Evolutionary conservation across 2,113 vertebrate species (phyloP).

Genomic region (Oreotrochilus melanogaster): DNA sequence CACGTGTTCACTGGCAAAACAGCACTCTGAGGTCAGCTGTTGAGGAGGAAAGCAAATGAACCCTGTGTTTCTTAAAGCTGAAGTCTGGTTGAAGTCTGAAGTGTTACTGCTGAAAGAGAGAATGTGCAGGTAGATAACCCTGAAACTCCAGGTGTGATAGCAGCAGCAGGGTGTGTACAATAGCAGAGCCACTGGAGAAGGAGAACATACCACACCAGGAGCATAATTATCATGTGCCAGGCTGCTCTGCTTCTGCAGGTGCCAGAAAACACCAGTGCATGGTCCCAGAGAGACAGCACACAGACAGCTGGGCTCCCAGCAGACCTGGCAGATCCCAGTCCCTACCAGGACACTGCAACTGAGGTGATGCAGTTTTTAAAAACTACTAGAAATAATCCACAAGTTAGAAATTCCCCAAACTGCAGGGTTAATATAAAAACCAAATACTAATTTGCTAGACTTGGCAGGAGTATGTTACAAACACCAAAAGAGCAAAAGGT

Average conservation of each 20-base stretch:
- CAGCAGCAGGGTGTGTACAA: background rate
- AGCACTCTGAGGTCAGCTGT: background rate
- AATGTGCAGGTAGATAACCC: background rate
- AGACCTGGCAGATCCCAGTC: background rate
- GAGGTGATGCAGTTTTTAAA: background rate
- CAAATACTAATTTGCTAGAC: background rate
- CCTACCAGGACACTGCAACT: fast-evolving
- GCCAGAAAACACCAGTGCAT: background rate
- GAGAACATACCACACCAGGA: background rate
- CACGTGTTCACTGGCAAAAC: fast-evolving
- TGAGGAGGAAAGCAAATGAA: background rate
- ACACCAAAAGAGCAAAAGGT: background rate
- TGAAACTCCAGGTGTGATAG: background rate
- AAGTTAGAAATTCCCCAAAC: background rate
- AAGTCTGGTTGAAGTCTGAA: fast-evolving
- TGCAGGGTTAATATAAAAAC: background rate
- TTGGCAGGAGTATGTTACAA: background rate
- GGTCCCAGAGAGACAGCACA: background rate
- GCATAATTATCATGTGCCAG: background rate
- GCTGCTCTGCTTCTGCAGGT: background rate
- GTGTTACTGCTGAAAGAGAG: background rate
- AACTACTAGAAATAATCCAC: background rate
- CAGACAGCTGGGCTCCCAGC: background rate
- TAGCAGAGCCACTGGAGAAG: background rate
- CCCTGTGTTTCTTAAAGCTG: fast-evolving